Conservation (phyloP, 2,888 invertebrate genomes). For the Oeneis ivallda region DNA sequence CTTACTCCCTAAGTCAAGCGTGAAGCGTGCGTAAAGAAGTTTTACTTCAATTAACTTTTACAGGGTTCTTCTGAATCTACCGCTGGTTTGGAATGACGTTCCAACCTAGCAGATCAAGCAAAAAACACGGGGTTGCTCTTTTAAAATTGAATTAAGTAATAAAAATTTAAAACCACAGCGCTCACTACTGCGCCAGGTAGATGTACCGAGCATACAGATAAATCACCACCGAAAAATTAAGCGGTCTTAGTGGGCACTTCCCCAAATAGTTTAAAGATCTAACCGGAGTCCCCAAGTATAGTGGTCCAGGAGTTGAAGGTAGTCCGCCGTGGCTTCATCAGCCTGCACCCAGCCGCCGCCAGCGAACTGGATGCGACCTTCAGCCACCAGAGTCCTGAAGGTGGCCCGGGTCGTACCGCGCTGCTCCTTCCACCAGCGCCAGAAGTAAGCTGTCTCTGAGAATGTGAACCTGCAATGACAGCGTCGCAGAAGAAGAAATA, state of each 20-base stretch:
- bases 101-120: too few species aligned
- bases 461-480: slow-evolving; percentile 85
- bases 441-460: slow-evolving; percentile 90
- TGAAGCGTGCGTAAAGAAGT: too few species aligned
- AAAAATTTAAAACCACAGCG: too few species aligned
- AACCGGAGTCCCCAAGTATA: slow-evolving; percentile 82
- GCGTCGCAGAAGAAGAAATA: neutral
- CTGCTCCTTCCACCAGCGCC: slow-evolving; percentile 90
- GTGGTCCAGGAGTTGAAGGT: slow-evolving; percentile 86
- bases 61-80: too few species aligned
- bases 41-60: too few species aligned
- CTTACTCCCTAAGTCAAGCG: too few species aligned
- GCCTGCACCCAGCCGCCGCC: slow-evolving; percentile 83
- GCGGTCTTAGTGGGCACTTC: too few species aligned
- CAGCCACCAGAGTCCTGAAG: slow-evolving; percentile 82
- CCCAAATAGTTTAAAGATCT: neutral
- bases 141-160: too few species aligned
- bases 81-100: too few species aligned
- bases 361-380: slow-evolving; percentile 82
- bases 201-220: too few species aligned
- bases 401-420: slow-evolving; percentile 73
- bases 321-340: slow-evolving; percentile 85
- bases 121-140: too few species aligned
- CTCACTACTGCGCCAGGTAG: too few species aligned
- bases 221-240: neutral